Evolutionary conservation across 2,113 vertebrate genomes (phyloP), one percentile per base, ranked within the genome.

Genomic region (Caranx ignobilis): DNA sequence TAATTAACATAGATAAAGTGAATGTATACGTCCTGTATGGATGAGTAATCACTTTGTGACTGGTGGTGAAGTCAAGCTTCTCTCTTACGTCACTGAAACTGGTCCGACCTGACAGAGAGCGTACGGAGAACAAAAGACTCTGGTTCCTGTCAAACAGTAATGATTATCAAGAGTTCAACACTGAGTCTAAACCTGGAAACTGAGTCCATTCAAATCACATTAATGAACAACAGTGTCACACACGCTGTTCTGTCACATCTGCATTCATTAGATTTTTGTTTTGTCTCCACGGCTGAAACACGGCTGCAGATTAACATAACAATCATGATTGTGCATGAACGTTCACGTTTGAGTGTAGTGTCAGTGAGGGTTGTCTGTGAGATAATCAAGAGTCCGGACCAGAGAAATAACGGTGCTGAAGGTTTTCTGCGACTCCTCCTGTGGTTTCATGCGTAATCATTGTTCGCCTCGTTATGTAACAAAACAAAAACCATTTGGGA

Each of bases 51-150:
- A 26, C 26, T 26, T 26, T 13, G n/a, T 47, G 32, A 73, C 18
- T 26, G 6, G 37, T 41, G 19, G 43, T 77, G 4, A 61, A 26
- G 50, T 26, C 41, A 60, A 61, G 34, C 60, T 15, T 65, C 34
- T 60, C 9, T 67, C 5, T 43, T 19, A 35, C 31, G 3, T 41
- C 21, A 37, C 12, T 45, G 34, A n/a, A 70, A 52, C 71, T 39
- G 35, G 54, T 75, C 65, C 41, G 50, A 66, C 47, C 21, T 80
- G 62, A n/a, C 45, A 71, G 21, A 6, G 21, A 45, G 11, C 11
- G 5, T 8, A 65, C 31, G 35, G 6, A 50, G 15, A 21, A 63
- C 45, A 55, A 41, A 70, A 50, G 2, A 19, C 5, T 50, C 11
- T 37, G 59, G 59, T 66, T 2, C 6, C n/a, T n/a, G 54, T 54